A percentile compares a stretch with the other conserved stretches of the same genome.
Conservation (phyloP, 2,888 invertebrate species). For the Hypolimnas misippus region DNA sequence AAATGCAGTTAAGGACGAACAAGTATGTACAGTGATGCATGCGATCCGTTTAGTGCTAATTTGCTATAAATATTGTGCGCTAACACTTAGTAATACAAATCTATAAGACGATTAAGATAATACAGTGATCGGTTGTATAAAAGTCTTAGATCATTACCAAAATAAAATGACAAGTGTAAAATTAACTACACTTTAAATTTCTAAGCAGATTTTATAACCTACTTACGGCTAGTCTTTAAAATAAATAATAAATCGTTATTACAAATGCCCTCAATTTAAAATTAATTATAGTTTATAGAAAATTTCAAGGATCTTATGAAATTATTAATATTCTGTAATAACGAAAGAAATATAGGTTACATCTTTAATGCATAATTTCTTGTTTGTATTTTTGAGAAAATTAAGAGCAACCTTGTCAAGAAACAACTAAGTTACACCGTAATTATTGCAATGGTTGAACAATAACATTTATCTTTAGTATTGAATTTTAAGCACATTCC, state of each 20-base stretch:
- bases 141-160: too few relatives aligned
- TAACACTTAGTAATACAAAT: too few relatives aligned
- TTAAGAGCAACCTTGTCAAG: slow-evolving; percentile 4
- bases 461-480: background rate
- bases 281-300: background rate
- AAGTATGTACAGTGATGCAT: slow-evolving; percentile 15
- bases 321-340: background rate
- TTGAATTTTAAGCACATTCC: background rate
- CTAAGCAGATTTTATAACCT: too few relatives aligned
- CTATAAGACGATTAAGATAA: background rate
- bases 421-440: background rate
- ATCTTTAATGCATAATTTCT: slow-evolving; percentile 13
- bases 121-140: too few relatives aligned
- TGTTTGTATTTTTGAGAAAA: slow-evolving; percentile 1
- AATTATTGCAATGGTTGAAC: background rate
- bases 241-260: too few relatives aligned
- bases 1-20: slow-evolving; percentile 34
- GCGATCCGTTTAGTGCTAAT: slow-evolving; percentile 8
- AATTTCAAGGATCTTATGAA: background rate
- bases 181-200: too few relatives aligned
- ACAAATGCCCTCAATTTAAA: background rate
- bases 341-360: slow-evolving; percentile 3
- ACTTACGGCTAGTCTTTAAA: too few relatives aligned
- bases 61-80: background rate
- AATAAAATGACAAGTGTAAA: too few relatives aligned